Base-by-base conservation (phyloP, 2,888 invertebrate genomes). In the Meteorus colon region DNA sequence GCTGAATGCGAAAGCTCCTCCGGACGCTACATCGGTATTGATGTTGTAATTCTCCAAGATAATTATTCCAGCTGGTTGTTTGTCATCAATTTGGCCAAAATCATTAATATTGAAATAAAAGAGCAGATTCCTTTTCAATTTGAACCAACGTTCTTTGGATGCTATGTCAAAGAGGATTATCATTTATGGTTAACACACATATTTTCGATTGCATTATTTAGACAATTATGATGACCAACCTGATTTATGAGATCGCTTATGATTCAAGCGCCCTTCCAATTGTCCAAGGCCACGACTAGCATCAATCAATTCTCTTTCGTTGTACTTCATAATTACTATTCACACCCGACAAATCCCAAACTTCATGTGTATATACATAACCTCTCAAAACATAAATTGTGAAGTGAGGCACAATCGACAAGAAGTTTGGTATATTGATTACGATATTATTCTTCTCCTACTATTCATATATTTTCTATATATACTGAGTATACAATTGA, bases 111-210 rank as follows among this genome's bases (percentile, higher is more conserved):
- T 93, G 89, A 94, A 95, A 88, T 95, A 95, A 90, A 95, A 96
- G 70, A 96, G 89, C 84, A 95, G 91, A 89, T 96, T 96, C 82
- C 93, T 92, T 80, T 93, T 92, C 74, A 96, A 89, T 84, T 95
- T 94, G 89, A 95, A 96, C 92, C 94, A 95, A 86, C 95, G 91
- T 87, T 95, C 95, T 89, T 95, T 95, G 86, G 93, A 95, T 66
- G 92, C 94, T 94, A 90, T 77, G 91, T 92, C 70, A 74, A 81
- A 83, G 14, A 48, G 1, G 34, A 41, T 66, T 37, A 72, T n/a
- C 34, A n/a, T 27, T 72, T 59, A 14, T 31, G 2, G n/a, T 27
- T 70, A 75, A n/a, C 51, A 65, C 55, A 31, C 31, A 34, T 24
- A 24, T 3, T n/a, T 37, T 16, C 34, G 6, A 12, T 5, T 24